Percentiles rank a stretch among this genome's conserved stretches.
These are phyloP conservation scores for Hippolais icterina DNA, from an alignment of 2,113 vertebrate genomes.

Conservation along the genomic window DNA sequence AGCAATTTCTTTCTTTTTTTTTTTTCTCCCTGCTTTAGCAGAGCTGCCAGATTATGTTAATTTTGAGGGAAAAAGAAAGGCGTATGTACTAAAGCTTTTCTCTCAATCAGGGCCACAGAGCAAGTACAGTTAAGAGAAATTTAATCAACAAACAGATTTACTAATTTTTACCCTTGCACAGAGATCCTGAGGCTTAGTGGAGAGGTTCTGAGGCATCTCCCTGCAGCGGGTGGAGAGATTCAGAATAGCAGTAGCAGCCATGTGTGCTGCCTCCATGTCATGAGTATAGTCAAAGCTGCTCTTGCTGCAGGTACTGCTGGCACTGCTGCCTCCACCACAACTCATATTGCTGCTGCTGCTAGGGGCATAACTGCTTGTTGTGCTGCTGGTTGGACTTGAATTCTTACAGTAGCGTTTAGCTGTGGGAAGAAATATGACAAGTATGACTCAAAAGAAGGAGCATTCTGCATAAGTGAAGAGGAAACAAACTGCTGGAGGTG, in stretches of 20 bases:
- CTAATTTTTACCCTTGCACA: conserved; percentile 86
- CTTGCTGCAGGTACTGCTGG: conserved; percentile 99
- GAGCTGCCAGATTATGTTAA: background rate
- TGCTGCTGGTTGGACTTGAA: conserved; percentile 96
- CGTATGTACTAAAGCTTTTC: background rate
- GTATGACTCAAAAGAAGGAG: conserved; percentile 65
- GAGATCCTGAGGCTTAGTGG: conserved; percentile 91
- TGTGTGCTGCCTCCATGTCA: conserved; percentile 98
- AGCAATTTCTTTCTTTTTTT: background rate
- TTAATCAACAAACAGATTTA: conserved; percentile 9
- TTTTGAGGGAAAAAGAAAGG: background rate
- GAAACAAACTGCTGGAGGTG: conserved; percentile 64
- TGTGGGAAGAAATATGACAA: conserved; percentile 77
- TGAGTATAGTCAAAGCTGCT: conserved; percentile 99
- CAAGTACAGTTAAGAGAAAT: conserved; percentile 28
- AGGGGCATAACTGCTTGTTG: conserved; percentile 95
- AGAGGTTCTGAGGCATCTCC: conserved; percentile 96
- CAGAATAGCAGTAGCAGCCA: conserved; percentile 98
- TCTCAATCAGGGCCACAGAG: background rate
- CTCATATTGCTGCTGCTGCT: conserved; percentile 97
- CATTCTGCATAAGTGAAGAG: conserved; percentile 45
- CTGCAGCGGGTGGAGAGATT: conserved; percentile 98
- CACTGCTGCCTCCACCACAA: conserved; percentile 92
- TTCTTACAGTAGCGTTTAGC: conserved; percentile 98
- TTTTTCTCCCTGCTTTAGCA: background rate